A percentile compares a stretch with the other conserved stretches of the same genome.
Evolutionary conservation across 2,797 vertebrate genomes (phyloP).

Genomic region (Carduelis carduelis): DNA sequence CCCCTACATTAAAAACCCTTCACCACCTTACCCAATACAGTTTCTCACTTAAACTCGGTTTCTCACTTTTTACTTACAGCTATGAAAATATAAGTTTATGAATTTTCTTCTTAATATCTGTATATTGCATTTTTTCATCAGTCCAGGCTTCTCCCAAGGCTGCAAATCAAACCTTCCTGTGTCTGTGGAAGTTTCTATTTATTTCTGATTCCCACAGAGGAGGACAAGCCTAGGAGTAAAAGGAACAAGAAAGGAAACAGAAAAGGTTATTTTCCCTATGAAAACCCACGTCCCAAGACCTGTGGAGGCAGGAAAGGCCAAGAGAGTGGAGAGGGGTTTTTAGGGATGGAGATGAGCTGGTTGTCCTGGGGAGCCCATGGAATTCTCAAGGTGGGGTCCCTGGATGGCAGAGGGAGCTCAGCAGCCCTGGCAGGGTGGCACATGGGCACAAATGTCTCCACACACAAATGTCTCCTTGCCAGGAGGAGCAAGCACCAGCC

Average conservation of each 20-base stretch:
- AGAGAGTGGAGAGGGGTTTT: fast-evolving
- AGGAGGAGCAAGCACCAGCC: background rate
- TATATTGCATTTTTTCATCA: background rate
- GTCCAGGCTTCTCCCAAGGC: background rate
- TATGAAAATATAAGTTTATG: background rate
- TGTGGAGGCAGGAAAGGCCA: background rate
- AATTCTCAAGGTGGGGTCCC: background rate
- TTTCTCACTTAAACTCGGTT: background rate
- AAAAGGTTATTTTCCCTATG: background rate
- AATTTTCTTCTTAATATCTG: background rate
- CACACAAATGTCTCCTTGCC: too few relatives aligned
- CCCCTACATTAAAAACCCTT: background rate
- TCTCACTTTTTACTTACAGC: background rate
- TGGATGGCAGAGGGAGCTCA: fast-evolving
- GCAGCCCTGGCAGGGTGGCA: background rate
- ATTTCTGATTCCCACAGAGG: background rate
- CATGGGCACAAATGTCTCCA: fast-evolving
- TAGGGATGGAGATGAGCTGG: fast-evolving
- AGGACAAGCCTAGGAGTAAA: background rate
- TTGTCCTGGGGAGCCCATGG: background rate
- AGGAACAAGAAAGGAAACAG: background rate
- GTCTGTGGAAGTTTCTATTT: background rate
- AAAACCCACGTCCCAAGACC: fast-evolving
- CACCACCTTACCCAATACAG: background rate
- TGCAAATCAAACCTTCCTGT: background rate